phyloP scores from a whole-genome alignment of 2,888 invertebrate species.

The Tetragonisca angustula region DNA sequence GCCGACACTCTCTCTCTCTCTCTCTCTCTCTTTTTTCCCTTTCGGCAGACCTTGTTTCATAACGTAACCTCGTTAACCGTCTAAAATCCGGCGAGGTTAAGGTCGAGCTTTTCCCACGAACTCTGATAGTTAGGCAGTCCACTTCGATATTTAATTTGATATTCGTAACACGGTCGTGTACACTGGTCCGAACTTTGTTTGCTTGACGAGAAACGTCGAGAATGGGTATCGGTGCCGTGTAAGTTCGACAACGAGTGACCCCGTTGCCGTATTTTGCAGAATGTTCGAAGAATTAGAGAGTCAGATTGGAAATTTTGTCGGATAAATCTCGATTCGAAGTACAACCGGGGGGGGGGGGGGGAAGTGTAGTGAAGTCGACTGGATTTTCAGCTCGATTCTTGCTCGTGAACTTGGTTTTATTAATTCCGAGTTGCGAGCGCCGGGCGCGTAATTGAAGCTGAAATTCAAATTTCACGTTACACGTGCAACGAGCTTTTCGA shows the following conservation, averaged over 20 bases:
- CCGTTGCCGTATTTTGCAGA: not conserved
- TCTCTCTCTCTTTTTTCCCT: conserved; percentile 12
- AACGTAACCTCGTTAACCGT: conserved; percentile 57
- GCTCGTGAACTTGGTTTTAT: not conserved
- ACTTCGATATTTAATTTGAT: conserved; percentile 15
- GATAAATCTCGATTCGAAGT: not conserved
- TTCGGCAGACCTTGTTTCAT: conserved; percentile 41
- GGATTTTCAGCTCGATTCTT: not conserved
- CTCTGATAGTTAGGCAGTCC: conserved; percentile 9
- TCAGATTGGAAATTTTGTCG: not conserved
- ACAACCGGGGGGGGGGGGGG: too few species aligned
- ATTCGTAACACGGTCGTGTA: conserved; percentile 8
- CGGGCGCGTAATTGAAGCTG: not conserved
- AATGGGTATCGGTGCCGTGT: not conserved
- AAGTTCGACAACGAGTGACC: not conserved
- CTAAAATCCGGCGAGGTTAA: conserved; percentile 35
- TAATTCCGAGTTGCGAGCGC: not conserved
- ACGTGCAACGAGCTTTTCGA: not conserved
- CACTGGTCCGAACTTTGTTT: not conserved
- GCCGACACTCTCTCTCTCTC: conserved; percentile 23
- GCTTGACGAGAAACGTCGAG: not conserved
- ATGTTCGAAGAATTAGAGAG: not conserved
- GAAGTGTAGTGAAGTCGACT: not conserved
- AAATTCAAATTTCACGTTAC: conserved; percentile 25
- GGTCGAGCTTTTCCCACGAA: conserved; percentile 33